These are phyloP conservation scores for Molothrus ater DNA, from an alignment of 2,797 vertebrate genomes.

Conservation along the genomic window DNA sequence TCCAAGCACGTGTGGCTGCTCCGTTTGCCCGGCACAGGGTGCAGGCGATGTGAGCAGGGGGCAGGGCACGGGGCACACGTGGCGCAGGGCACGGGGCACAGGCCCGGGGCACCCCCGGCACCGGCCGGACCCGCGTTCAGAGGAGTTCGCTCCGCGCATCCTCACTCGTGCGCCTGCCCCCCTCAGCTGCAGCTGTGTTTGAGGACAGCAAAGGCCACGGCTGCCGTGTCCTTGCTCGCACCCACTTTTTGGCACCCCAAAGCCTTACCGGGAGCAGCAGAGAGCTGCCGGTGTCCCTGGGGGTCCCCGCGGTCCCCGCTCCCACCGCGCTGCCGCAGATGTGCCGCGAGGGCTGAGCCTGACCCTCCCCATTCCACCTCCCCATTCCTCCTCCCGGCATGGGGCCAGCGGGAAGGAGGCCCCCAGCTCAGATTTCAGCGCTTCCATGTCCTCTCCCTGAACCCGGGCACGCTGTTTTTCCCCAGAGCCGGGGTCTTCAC, in stretches of 20 bases:
- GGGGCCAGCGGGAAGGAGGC: not conserved
- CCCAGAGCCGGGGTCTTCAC: rapidly evolving
- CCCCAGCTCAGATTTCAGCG: not conserved
- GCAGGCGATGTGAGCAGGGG: no score
- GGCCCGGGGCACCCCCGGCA: not conserved
- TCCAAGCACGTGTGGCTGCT: not conserved
- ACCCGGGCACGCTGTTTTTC: not conserved
- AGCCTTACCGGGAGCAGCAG: not conserved
- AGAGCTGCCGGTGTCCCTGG: not conserved
- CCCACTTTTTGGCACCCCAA: not conserved
- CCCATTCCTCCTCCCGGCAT: not conserved
- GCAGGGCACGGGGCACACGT: not conserved
- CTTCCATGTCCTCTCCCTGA: not conserved
- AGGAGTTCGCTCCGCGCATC: rapidly evolving
- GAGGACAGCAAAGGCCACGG: not conserved
- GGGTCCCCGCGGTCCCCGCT: not conserved
- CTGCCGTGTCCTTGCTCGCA: not conserved
- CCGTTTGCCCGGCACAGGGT: not conserved
- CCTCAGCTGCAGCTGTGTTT: not conserved
- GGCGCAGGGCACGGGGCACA: not conserved
- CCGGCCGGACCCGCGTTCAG: rapidly evolving
- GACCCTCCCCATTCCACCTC: not conserved
- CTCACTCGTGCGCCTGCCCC: rapidly evolving
- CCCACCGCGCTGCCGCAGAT: not conserved
- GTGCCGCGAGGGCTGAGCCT: not conserved